A percentile compares a stretch with the other conserved stretches of the same genome.
phyloP scores from a whole-genome alignment of 2,888 invertebrate genomes.

The Acleris holmiana region DNA sequence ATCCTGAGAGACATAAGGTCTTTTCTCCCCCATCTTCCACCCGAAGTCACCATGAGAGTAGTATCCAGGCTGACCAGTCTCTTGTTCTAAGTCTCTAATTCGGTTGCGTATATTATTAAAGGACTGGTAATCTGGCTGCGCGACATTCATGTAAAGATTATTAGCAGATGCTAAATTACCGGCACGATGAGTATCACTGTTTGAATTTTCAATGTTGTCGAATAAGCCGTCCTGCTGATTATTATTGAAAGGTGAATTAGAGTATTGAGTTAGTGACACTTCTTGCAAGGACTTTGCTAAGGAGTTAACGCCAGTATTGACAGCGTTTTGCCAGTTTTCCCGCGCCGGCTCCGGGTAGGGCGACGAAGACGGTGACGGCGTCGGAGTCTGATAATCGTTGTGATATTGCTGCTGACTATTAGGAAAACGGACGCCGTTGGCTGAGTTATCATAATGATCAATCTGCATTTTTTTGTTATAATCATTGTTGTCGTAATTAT shows the following conservation, averaged over 20 bases:
- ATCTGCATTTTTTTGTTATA: slow-evolving; percentile 67
- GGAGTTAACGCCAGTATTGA: slow-evolving; percentile 55
- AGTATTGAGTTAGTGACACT: slow-evolving; percentile 58
- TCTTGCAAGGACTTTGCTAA: slow-evolving; percentile 68
- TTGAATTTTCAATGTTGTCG: slow-evolving; percentile 54
- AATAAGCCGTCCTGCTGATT: slow-evolving; percentile 59
- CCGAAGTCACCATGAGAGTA: slow-evolving; percentile 80
- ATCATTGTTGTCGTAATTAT: slow-evolving; percentile 60
- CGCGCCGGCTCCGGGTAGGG: slow-evolving; percentile 61
- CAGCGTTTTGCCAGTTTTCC: slow-evolving; percentile 65
- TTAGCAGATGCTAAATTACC: slow-evolving; percentile 69
- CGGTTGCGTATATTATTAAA: slow-evolving; percentile 58
- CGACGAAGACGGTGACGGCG: slow-evolving; percentile 60
- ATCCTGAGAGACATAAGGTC: slow-evolving; percentile 57
- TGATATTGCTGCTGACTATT: slow-evolving; percentile 63
- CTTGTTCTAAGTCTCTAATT: slow-evolving; percentile 64
- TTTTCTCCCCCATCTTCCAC: slow-evolving; percentile 76
- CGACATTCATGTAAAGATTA: slow-evolving; percentile 70
- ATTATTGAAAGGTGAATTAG: slow-evolving; percentile 57
- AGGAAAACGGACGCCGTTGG: slow-evolving; percentile 69
- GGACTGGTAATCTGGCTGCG: slow-evolving; percentile 67
- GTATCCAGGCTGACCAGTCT: slow-evolving; percentile 58
- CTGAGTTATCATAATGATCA: slow-evolving; percentile 76
- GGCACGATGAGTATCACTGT: slow-evolving; percentile 67
- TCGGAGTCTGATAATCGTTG: slow-evolving; percentile 66